A percentile compares a stretch with the other conserved stretches of the same genome.
Conservation (phyloP, 2,797 vertebrate genomes). For the Eulemur coronatus region DNA sequence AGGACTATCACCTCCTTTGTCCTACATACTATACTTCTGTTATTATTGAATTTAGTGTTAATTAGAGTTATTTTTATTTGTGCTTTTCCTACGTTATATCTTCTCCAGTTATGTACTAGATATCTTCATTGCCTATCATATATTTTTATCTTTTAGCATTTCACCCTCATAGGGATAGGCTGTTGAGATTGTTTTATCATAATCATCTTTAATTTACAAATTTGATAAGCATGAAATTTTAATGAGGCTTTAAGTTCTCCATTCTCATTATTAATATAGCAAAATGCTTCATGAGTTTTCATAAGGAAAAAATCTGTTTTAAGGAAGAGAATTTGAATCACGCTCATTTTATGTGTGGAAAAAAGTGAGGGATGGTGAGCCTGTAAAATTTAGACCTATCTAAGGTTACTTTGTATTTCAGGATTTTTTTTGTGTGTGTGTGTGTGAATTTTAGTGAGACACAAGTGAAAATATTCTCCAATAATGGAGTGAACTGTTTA, state of each 20-base stretch:
- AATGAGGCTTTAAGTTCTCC: not conserved
- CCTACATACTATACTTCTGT: not conserved
- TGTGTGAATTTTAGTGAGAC: not conserved
- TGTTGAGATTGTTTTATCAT: not conserved
- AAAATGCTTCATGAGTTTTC: constrained; percentile 30
- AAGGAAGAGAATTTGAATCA: not conserved
- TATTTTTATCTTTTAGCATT: not conserved
- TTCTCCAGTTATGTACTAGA: not conserved
- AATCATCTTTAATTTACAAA: not conserved
- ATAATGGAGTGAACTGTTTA: not conserved
- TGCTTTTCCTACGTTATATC: not conserved
- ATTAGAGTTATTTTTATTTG: not conserved
- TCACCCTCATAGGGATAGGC: not conserved
- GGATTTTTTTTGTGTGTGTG: not conserved
- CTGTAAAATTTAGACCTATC: not conserved
- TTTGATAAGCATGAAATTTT: constrained; percentile 10
- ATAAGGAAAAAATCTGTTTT: not conserved
- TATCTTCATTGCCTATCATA: not conserved
- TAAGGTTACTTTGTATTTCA: not conserved
- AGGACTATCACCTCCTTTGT: not conserved
- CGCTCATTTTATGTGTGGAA: not conserved
- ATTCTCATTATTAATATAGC: not conserved
- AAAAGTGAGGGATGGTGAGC: not conserved
- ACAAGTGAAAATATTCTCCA: not conserved
- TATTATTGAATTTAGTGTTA: not conserved